These are phyloP conservation scores for Leiothrix lutea DNA, from an alignment of 2,113 vertebrate genomes.

Conservation along the genomic window DNA sequence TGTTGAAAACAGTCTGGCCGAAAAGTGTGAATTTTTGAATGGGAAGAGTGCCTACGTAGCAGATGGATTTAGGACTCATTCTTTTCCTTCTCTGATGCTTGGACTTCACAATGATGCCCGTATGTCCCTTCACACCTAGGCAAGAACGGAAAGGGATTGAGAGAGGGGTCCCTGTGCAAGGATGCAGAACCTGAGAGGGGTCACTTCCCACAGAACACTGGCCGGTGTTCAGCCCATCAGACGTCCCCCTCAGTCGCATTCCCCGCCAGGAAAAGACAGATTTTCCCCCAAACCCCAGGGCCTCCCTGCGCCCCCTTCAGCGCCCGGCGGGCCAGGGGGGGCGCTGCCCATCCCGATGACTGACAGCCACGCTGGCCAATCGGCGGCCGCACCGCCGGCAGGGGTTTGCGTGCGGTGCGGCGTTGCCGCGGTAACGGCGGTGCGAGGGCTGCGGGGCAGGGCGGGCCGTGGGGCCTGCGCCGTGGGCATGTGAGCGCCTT, in stretches of 20 bases:
- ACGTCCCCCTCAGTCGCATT: accelerated
- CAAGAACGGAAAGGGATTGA: accelerated
- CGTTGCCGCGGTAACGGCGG: slow-evolving; percentile 46
- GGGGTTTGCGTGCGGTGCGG: background rate
- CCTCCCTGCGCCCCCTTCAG: accelerated
- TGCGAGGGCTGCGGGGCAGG: too few species aligned
- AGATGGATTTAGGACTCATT: background rate
- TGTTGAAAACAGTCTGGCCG: background rate
- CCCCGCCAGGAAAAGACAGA: accelerated
- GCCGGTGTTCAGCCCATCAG: accelerated
- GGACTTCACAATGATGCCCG: accelerated
- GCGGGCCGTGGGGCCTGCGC: background rate
- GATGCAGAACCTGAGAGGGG: too few species aligned
- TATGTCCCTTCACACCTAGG: too few species aligned
- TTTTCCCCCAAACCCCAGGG: accelerated
- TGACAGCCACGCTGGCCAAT: background rate
- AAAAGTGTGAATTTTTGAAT: background rate
- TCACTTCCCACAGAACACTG: too few species aligned
- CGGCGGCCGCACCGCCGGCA: background rate
- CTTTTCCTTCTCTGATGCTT: too few species aligned
- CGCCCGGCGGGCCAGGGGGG: accelerated
- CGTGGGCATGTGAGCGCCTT: accelerated
- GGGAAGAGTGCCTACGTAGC: background rate
- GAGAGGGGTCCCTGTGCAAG: background rate
- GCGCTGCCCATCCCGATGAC: accelerated